phyloP scores from a whole-genome alignment of 2,888 invertebrate species.

The Gibbula magus region DNA sequence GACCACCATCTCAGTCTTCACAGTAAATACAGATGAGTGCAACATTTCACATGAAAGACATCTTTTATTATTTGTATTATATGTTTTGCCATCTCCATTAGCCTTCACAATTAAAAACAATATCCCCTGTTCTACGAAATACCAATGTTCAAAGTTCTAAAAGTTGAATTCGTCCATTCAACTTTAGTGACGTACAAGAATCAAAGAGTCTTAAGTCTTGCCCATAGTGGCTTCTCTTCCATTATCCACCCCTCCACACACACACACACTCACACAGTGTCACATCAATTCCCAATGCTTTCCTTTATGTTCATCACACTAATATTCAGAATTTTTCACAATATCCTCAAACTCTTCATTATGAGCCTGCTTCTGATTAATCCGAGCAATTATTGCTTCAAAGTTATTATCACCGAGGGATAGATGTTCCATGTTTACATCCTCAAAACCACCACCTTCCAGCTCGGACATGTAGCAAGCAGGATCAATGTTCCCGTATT shows the following conservation, averaged over 20 bases:
- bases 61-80: no score
- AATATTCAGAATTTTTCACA: no score
- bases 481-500: conserved; percentile 53
- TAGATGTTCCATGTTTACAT: conserved; percentile 49
- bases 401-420: conserved; percentile 33
- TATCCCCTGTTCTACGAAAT: no score
- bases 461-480: conserved; percentile 60
- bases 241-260: conserved; percentile 10
- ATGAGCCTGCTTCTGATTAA: conserved; percentile 38
- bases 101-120: no score
- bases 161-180: no score
- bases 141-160: no score
- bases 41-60: no score
- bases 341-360: conserved; percentile 14
- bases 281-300: conserved; percentile 22
- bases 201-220: no score
- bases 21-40: no score
- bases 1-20: background rate
- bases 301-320: background rate
- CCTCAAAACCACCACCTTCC: conserved; percentile 56
- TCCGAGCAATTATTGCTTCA: conserved; percentile 48
- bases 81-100: no score
- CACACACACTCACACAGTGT: conserved; percentile 18
- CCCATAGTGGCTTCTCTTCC: no score
- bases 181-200: no score